Evolutionary conservation across 2,113 vertebrate genomes (phyloP).

Genomic region (Nerophis lumbriciformis): DNA sequence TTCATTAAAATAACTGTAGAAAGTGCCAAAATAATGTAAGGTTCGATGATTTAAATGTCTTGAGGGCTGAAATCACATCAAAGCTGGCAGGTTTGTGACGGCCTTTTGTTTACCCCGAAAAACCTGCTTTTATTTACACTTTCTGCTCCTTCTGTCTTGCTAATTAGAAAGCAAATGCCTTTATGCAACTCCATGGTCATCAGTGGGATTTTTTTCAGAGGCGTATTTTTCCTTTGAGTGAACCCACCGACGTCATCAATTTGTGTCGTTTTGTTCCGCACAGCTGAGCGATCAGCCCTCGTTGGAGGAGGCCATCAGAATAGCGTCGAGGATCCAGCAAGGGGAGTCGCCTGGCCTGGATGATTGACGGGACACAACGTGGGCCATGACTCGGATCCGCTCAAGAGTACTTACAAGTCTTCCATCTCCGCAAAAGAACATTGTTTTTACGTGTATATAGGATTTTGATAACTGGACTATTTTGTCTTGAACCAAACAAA

Average conservation of each 20-base stretch:
- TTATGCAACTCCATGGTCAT: not conserved
- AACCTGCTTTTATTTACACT: constrained; percentile 6
- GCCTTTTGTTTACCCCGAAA: constrained; percentile 8
- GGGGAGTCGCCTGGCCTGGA: constrained; percentile 94
- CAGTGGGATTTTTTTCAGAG: constrained; percentile 6
- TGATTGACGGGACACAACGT: constrained; percentile 72
- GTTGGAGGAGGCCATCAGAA: constrained; percentile 97
- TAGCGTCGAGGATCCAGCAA: constrained; percentile 98
- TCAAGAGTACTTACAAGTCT: constrained; percentile 46
- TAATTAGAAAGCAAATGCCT: constrained; percentile 22
- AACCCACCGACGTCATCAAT: constrained; percentile 14
- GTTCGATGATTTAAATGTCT: not conserved
- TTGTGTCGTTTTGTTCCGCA: constrained; percentile 11
- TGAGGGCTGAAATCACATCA: constrained; percentile 5
- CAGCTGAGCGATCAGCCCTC: constrained; percentile 96
- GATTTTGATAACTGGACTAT: constrained; percentile 77
- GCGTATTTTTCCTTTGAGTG: not conserved
- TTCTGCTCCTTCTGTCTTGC: constrained; percentile 23
- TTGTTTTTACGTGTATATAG: constrained; percentile 72
- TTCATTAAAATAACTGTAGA: not conserved
- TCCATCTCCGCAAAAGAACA: constrained; percentile 37
- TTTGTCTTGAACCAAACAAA: constrained; percentile 58
- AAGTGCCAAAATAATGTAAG: not conserved
- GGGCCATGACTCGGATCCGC: constrained; percentile 28
- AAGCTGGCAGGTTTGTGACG: constrained; percentile 4